Conservation (phyloP, 2,888 invertebrate species). For the Heliconius sara region DNA sequence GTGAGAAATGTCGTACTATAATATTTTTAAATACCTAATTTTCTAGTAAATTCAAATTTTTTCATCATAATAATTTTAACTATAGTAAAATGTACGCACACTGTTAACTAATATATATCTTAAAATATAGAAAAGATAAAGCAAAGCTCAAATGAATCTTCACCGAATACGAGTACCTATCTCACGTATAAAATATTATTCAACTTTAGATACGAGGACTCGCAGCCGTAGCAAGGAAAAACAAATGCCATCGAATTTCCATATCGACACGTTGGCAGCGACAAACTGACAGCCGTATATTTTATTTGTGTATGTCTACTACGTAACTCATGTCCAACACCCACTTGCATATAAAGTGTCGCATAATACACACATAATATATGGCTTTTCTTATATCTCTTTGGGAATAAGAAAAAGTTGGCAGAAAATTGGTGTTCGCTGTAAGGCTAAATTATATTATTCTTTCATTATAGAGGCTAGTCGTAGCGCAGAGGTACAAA, state of each 20-base stretch:
- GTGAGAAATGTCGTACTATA: too few relatives aligned
- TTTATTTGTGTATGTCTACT: conserved; percentile 30
- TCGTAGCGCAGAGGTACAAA: too few relatives aligned
- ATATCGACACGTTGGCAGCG: conserved; percentile 32
- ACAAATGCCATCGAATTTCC: conserved; percentile 36
- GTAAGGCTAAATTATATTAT: background rate
- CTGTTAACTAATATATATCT: background rate
- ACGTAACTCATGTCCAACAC: conserved; percentile 35
- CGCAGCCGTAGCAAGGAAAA: conserved; percentile 22
- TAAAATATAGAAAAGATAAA: background rate
- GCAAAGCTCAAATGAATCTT: background rate
- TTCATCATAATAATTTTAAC: too few relatives aligned
- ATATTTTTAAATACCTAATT: too few relatives aligned
- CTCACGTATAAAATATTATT: conserved; percentile 23
- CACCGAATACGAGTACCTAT: background rate
- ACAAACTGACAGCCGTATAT: conserved; percentile 30
- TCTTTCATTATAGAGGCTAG: background rate
- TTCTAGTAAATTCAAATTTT: too few relatives aligned
- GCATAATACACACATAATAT: conserved; percentile 28
- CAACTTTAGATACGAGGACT: conserved; percentile 10
- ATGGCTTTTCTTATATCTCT: background rate
- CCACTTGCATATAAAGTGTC: conserved; percentile 38
- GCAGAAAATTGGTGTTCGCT: background rate
- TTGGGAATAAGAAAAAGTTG: background rate
- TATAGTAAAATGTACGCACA: too few relatives aligned